Base-by-base conservation (phyloP, 2,797 vertebrate species). In the Amphiprion clarkii region DNA sequence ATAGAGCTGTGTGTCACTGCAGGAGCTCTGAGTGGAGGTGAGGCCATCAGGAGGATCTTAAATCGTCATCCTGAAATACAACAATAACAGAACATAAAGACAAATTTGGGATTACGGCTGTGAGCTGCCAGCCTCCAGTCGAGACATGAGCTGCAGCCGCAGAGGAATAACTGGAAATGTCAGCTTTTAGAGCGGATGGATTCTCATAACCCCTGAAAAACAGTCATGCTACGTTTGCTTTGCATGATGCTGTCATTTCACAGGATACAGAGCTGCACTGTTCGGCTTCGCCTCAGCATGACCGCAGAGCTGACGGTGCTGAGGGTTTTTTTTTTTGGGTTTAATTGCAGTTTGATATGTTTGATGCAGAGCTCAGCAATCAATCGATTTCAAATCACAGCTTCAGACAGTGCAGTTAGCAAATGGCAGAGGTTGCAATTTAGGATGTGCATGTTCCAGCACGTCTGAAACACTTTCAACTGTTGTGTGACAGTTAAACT, bases 81-180 rank as follows among this genome's bases (percentile, higher is more conserved):
- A 52, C 44, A 78, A 44, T 27, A 42, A 70, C 8, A 29, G 19
- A 59, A 39, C 13, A 27, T 31, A 16, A 23, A 71, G 21, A 69
- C 13, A 23, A 12, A 19, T 46, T 3, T 53, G 11, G 17, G 21
- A 29, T 19, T 2, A 46, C 9, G 14, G 33, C 56, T 29, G 39
- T 9, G 23, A 19, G 56, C 19, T 29, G 39, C 12, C 29, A 19
- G 56, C 19, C 58, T 71, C 67, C 27, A 42, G 79, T 81, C 23
- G 12, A 9, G 44, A 73, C 72, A 67, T 63, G 79, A 25, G 9
- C 39, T 3, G 31, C 5, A 7, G 6, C 59, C 39, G 36, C 0
- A 12, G 31, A 59, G 5, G 29, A 53, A 27, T 53, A 67, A 54
- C 54, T 51, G 74, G 55, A 77, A 31, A 36, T 36, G 33, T 46